A percentile compares a stretch with the other conserved stretches of the same genome.
Evolutionary conservation across 2,888 invertebrate species (phyloP).

Genomic region (Sphaeridia pumilis): DNA sequence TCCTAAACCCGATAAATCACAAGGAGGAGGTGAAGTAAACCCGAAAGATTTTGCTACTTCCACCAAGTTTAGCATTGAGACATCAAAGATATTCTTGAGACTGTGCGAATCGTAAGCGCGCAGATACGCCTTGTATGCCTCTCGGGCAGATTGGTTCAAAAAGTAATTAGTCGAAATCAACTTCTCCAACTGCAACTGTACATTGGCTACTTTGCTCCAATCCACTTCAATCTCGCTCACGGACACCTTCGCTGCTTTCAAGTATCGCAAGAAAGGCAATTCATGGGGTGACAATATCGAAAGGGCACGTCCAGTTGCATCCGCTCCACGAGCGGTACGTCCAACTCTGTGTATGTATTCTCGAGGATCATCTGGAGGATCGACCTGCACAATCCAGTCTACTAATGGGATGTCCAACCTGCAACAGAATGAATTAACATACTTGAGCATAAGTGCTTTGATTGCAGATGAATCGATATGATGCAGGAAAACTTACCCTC

Average conservation of each 20-base stretch:
- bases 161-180: constrained; percentile 89
- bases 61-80: constrained; percentile 76
- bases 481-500: constrained; percentile 57
- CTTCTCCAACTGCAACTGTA: constrained; percentile 90
- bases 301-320: constrained; percentile 83
- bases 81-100: constrained; percentile 85
- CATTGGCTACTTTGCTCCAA: constrained; percentile 93
- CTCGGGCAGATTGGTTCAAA: constrained; percentile 86
- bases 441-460: too few relatives aligned
- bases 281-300: constrained; percentile 89
- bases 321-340: constrained; percentile 90
- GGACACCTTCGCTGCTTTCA: constrained; percentile 86
- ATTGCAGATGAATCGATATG: too few relatives aligned
- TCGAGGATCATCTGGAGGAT: constrained; percentile 99
- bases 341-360: constrained; percentile 99
- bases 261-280: constrained; percentile 81
- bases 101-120: constrained; percentile 95
- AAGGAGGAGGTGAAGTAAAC: constrained; percentile 85
- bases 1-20: constrained; percentile 60
- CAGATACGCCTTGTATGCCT: constrained; percentile 92
- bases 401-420: constrained; percentile 86
- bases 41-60: constrained; percentile 88
- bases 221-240: constrained; percentile 95
- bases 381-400: constrained; percentile 98
- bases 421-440: too few relatives aligned